Conservation (phyloP, 2,888 invertebrate genomes). For the Thecocarcelia acutangulata region DNA sequence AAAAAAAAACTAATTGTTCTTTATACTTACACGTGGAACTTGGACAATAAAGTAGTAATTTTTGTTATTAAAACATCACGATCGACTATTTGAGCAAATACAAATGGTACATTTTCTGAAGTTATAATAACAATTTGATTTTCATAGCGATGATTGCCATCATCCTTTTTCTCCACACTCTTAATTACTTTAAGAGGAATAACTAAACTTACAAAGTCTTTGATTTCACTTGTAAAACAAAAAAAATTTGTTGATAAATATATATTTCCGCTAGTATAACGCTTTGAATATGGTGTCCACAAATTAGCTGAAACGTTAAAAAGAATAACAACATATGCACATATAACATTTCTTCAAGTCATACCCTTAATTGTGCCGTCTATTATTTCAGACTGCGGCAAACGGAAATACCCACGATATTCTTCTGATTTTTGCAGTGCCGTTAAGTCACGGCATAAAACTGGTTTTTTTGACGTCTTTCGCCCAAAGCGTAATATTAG, state of each 20-base stretch:
- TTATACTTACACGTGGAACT: constrained; percentile 82
- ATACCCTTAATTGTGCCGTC: constrained; percentile 94
- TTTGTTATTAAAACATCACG: constrained; percentile 94
- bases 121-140: constrained; percentile 89
- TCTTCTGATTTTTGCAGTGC: constrained; percentile 96
- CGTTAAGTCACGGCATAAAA: constrained; percentile 96
- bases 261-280: constrained; percentile 92
- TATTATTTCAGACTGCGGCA: constrained; percentile 94
- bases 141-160: constrained; percentile 80
- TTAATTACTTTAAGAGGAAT: constrained; percentile 93
- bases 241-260: constrained; percentile 96
- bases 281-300: constrained; percentile 97
- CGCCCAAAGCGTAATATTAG: constrained; percentile 91
- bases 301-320: constrained; percentile 82
- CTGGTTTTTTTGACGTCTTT: constrained; percentile 94
- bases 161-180: constrained; percentile 81
- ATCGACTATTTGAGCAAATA: constrained; percentile 94
- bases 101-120: constrained; percentile 90
- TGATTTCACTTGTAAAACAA: constrained; percentile 97
- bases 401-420: constrained; percentile 90
- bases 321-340: neutral
- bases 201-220: constrained; percentile 90
- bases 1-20: neutral
- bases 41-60: constrained; percentile 92
- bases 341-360: constrained; percentile 72